Evolutionary conservation across 2,888 invertebrate species (phyloP).

Genomic region (Escarpia spicata): DNA sequence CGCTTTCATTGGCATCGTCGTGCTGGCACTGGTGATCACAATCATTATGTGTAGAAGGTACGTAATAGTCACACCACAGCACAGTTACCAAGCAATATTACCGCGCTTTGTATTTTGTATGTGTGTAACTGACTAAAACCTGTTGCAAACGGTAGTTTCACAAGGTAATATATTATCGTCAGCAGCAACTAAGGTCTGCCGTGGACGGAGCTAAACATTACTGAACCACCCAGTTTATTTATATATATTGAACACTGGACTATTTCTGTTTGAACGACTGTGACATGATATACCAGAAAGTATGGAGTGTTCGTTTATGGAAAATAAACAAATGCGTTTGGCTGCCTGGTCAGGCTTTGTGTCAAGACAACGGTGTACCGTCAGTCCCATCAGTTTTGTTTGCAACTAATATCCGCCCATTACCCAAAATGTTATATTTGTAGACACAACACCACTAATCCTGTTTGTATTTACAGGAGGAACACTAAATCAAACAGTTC

Average conservation of each 20-base stretch:
- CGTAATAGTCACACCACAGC: not conserved
- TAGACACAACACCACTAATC: not conserved
- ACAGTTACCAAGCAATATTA: not conserved
- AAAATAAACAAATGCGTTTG: not conserved
- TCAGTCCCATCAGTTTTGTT: not conserved
- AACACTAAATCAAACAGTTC: not conserved
- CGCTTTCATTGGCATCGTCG: not conserved
- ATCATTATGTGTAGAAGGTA: not conserved
- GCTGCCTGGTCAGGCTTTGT: not conserved
- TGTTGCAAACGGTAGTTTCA: too few relatives aligned
- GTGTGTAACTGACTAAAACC: too few relatives aligned
- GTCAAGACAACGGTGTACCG: not conserved
- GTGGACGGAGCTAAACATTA: too few relatives aligned
- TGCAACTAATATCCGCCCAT: not conserved
- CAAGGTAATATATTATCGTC: too few relatives aligned
- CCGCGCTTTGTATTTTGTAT: not conserved
- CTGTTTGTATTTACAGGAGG: not conserved
- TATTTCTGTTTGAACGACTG: not conserved
- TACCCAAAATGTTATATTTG: not conserved
- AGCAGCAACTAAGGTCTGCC: too few relatives aligned
- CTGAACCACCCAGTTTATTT: too few relatives aligned
- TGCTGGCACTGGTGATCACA: not conserved
- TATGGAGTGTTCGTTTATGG: too few relatives aligned
- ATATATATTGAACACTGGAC: not conserved
- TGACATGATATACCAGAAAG: too few relatives aligned